Conservation (phyloP, 2,113 vertebrate species). For the Thamnaconus septentrionalis region DNA sequence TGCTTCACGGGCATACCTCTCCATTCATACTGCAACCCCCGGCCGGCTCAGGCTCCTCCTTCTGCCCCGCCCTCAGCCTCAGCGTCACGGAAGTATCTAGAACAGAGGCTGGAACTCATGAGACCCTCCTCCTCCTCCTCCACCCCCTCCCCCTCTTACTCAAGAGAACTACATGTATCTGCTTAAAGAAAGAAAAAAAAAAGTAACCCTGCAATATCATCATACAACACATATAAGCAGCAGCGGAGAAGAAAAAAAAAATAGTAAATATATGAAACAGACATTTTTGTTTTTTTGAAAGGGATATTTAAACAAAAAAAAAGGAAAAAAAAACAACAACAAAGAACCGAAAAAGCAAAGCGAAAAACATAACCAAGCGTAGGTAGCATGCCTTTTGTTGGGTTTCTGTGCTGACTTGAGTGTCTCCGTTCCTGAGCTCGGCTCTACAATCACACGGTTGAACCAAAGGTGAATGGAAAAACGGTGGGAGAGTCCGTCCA, state of each 20-base stretch:
- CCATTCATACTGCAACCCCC: slow-evolving; percentile 72
- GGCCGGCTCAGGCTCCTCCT: slow-evolving; percentile 80
- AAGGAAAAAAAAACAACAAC: slow-evolving; percentile 10
- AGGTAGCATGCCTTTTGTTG: slow-evolving; percentile 77
- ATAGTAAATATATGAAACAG: slow-evolving; percentile 22
- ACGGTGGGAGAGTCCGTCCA: slow-evolving; percentile 29
- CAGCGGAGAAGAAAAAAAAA: slow-evolving; percentile 21
- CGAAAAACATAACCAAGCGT: slow-evolving; percentile 58
- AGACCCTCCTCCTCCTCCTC: slow-evolving; percentile 17
- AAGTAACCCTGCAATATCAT: slow-evolving; percentile 52
- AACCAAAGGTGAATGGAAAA: slow-evolving; percentile 63
- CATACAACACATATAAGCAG: slow-evolving; percentile 28
- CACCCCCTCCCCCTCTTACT: not conserved
- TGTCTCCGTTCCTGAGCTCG: slow-evolving; percentile 59
- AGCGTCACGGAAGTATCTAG: slow-evolving; percentile 55
- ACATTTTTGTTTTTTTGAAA: slow-evolving; percentile 61
- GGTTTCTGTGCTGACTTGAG: slow-evolving; percentile 79
- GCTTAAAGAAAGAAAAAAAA: slow-evolving; percentile 33
- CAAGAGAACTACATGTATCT: slow-evolving; percentile 50
- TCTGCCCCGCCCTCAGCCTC: slow-evolving; percentile 49
- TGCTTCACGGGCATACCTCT: slow-evolving; percentile 82
- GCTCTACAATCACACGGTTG: slow-evolving; percentile 54
- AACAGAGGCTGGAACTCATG: slow-evolving; percentile 52
- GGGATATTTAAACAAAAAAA: slow-evolving; percentile 30
- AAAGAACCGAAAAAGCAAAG: not conserved